Percentiles rank a stretch among this genome's conserved stretches.
Evolutionary conservation across 2,113 vertebrate genomes (phyloP).

Genomic region (Gymnocephalus cernua): DNA sequence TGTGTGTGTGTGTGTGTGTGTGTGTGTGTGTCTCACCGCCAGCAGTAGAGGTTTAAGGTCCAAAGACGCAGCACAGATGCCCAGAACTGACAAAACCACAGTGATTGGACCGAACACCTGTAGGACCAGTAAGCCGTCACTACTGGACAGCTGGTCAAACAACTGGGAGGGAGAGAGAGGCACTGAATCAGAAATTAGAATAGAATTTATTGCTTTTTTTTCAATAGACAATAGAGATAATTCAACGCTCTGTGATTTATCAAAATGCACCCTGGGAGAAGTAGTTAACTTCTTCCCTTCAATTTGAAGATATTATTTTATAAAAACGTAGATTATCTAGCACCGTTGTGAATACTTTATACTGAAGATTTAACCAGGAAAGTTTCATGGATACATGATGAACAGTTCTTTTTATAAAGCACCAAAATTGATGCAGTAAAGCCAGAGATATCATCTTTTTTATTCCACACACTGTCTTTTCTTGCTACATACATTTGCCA

Average conservation of each 20-base stretch:
- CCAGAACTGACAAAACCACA: constrained; percentile 63
- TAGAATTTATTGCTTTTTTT: background rate
- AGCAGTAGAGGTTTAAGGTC: constrained; percentile 67
- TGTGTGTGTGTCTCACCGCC: constrained; percentile 52
- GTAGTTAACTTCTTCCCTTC: background rate
- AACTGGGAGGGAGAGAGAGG: constrained; percentile 43
- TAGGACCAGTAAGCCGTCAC: constrained; percentile 64
- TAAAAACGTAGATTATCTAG: no score
- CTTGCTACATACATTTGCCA: no score
- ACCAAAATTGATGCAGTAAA: no score
- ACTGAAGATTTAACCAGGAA: no score
- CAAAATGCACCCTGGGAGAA: background rate
- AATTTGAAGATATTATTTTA: no score
- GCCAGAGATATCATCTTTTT: no score
- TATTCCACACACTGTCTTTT: no score
- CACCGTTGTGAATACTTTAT: no score
- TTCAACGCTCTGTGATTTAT: background rate
- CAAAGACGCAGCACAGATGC: constrained; percentile 55
- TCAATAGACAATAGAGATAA: background rate
- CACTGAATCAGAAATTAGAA: no score
- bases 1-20: constrained; percentile 1
- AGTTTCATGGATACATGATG: no score
- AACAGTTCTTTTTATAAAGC: no score
- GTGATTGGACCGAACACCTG: constrained; percentile 74
- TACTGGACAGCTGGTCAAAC: constrained; percentile 60